phyloP scores from a whole-genome alignment of 2,113 vertebrate species.

The Varanus salvator region DNA sequence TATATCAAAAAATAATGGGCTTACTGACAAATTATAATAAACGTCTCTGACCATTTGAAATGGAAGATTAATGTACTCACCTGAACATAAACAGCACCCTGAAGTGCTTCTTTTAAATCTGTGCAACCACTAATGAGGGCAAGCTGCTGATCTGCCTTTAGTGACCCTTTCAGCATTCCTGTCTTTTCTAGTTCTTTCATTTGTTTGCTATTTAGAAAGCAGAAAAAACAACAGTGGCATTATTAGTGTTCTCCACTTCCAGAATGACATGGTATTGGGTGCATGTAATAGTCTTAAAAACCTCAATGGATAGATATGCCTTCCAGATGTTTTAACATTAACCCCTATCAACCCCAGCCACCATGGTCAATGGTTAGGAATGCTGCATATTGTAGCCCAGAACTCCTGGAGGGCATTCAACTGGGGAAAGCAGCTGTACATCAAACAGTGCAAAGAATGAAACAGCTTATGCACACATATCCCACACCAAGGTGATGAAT shows the following conservation, averaged over 20 bases:
- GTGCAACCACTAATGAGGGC: conserved; percentile 82
- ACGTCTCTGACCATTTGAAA: background rate
- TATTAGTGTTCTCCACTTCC: background rate
- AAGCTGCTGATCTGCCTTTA: conserved; percentile 81
- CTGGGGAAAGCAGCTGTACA: background rate
- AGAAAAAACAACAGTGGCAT: background rate
- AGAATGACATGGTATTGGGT: background rate
- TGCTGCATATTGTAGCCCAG: no score
- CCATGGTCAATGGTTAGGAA: no score
- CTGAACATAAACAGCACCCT: conserved; percentile 92
- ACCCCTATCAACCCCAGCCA: no score
- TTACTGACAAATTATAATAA: background rate
- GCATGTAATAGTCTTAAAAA: background rate
- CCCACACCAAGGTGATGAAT: background rate
- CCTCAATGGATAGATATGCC: background rate
- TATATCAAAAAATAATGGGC: background rate
- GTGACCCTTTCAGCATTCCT: conserved; percentile 83
- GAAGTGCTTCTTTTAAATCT: conserved; percentile 83
- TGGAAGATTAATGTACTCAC: conserved; percentile 71
- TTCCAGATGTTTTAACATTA: background rate
- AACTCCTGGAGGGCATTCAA: no score
- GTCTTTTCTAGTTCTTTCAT: conserved; percentile 82
- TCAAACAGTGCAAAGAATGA: background rate
- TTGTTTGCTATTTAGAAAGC: conserved; percentile 81
- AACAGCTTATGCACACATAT: background rate